These are phyloP conservation scores for Setipinna tenuifilis DNA, from an alignment of 2,797 vertebrate species.

Conservation along the genomic window DNA sequence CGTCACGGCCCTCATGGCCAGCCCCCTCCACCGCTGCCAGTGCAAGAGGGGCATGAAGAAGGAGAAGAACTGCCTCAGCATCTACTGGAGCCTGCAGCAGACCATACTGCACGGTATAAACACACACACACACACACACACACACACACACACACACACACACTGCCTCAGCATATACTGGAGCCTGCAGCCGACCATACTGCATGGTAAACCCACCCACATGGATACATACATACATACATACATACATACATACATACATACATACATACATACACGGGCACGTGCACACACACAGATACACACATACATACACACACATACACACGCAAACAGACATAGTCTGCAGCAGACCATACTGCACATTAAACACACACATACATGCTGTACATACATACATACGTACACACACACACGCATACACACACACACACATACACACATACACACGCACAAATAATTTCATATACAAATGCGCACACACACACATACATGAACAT, in stretches of 20 bases:
- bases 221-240: not conserved
- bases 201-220: too few species aligned
- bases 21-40: slow-evolving; percentile 87
- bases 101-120: slow-evolving; percentile 55
- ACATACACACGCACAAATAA: not conserved
- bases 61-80: slow-evolving; percentile 91
- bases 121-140: slow-evolving; percentile 20
- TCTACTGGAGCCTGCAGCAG: slow-evolving; percentile 88
- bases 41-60: slow-evolving; percentile 93
- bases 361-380: not conserved
- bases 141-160: not conserved
- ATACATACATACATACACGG: not conserved
- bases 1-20: slow-evolving; percentile 85
- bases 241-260: not conserved
- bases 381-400: not conserved
- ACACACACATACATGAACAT: too few species aligned
- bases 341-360: too few species aligned
- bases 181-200: too few species aligned
- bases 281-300: slow-evolving; percentile 35
- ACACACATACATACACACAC: slow-evolving; percentile 25
- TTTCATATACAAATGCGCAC: too few species aligned
- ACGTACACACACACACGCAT: too few species aligned
- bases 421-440: not conserved
- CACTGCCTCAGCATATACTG: too few species aligned
- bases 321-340: slow-evolving; percentile 13